A percentile compares a stretch with the other conserved stretches of the same genome.
These are phyloP conservation scores for Hafferia zeledoni DNA, from an alignment of 2,797 vertebrate genomes.

Conservation along the genomic window DNA sequence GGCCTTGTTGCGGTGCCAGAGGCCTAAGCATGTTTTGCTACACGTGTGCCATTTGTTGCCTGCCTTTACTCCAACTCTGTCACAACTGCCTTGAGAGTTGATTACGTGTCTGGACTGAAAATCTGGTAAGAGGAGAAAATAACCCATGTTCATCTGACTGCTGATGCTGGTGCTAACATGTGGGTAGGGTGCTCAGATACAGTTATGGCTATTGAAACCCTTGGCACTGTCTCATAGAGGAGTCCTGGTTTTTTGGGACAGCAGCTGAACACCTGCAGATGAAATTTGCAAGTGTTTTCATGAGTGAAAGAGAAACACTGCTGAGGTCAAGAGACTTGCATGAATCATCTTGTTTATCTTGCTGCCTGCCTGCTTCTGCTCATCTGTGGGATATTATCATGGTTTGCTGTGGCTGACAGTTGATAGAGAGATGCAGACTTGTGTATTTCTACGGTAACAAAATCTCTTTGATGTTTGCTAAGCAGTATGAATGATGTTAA, in stretches of 20 bases:
- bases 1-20: background rate
- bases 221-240: accelerated
- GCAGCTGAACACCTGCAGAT: accelerated
- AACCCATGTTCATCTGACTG: background rate
- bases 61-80: background rate
- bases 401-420: background rate
- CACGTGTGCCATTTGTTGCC: background rate
- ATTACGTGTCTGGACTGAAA: background rate
- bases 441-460: background rate
- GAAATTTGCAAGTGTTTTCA: background rate
- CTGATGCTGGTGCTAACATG: accelerated
- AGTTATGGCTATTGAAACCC: background rate
- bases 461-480: background rate
- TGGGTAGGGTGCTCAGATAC: background rate
- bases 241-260: background rate
- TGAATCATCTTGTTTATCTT: background rate
- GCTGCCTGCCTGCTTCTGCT: background rate
- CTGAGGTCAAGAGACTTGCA: background rate
- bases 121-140: background rate
- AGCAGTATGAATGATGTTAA: background rate
- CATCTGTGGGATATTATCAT: background rate
- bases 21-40: background rate
- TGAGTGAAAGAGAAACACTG: background rate
- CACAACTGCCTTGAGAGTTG: background rate
- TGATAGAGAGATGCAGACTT: background rate